These are phyloP conservation scores for Busseola fusca DNA, from an alignment of 2,888 invertebrate species.

Conservation along the genomic window DNA sequence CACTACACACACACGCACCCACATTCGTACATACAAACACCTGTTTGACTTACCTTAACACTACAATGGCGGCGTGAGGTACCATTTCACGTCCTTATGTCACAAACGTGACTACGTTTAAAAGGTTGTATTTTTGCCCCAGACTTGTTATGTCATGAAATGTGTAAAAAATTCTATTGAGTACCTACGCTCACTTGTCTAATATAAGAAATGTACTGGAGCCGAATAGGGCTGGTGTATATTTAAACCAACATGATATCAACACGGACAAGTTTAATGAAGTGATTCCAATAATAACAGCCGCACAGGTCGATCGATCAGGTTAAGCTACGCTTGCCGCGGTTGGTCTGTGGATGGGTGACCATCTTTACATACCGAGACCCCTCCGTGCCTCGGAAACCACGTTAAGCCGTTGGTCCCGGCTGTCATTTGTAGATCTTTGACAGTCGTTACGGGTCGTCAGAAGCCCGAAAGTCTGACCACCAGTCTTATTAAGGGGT, in stretches of 20 bases:
- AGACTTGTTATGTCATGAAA: slow-evolving; percentile 50
- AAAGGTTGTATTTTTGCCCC: slow-evolving; percentile 46
- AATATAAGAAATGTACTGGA: not conserved
- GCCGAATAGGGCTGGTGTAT: not conserved
- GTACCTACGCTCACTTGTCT: not conserved
- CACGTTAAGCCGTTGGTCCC: no score
- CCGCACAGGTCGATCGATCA: no score
- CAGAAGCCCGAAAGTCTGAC: no score
- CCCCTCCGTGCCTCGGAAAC: no score
- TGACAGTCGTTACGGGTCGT: no score
- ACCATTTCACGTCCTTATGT: slow-evolving; percentile 63
- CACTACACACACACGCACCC: slow-evolving; percentile 27
- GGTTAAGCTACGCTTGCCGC: no score
- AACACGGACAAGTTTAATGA: not conserved
- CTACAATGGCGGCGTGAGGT: slow-evolving; percentile 65
- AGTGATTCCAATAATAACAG: not conserved
- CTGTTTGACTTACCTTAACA: slow-evolving; percentile 35
- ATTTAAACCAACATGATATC: no score
- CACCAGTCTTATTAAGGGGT: no score
- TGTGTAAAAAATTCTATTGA: slow-evolving; percentile 29
- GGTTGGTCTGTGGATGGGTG: no score
- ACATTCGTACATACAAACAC: slow-evolving; percentile 35
- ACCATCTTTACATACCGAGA: no score
- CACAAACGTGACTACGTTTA: slow-evolving; percentile 66
- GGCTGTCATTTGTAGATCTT: no score